phyloP scores from a whole-genome alignment of 2,888 invertebrate species.

The Cryptocephalus primarius region DNA sequence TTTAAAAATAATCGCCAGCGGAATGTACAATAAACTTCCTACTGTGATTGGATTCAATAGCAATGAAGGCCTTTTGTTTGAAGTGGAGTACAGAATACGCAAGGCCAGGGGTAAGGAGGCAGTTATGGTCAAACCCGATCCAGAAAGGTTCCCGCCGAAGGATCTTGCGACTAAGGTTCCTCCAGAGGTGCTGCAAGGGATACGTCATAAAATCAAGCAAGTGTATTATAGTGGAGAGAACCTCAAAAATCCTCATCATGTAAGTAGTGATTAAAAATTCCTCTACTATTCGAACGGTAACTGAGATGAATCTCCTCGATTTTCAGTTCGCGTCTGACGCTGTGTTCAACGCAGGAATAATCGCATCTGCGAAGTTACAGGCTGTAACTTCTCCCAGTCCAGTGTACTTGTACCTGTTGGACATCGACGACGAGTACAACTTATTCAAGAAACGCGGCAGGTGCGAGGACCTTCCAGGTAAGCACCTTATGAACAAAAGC shows the following conservation, averaged over 20 bases:
- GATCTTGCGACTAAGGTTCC: too few relatives aligned
- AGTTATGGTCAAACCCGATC: too few relatives aligned
- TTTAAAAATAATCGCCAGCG: constrained; percentile 1
- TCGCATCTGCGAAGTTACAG: constrained; percentile 3
- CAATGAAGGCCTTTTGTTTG: constrained; percentile 24
- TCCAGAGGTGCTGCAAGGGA: not conserved
- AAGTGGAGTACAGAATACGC: not conserved
- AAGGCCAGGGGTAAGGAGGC: not conserved
- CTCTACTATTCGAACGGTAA: too few relatives aligned
- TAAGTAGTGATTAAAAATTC: constrained; percentile 1
- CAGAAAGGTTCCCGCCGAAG: too few relatives aligned
- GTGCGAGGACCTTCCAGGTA: constrained; percentile 3
- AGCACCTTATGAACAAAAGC: not conserved
- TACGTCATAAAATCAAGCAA: not conserved
- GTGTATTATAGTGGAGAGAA: constrained; percentile 3
- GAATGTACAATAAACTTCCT: constrained; percentile 27
- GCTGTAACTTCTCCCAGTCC: constrained; percentile 4
- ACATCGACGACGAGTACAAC: constrained; percentile 7
- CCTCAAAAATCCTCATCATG: constrained; percentile 2
- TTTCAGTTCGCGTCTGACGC: constrained; percentile 5
- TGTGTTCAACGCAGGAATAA: constrained; percentile 4
- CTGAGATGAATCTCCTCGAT: not conserved
- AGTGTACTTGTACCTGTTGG: constrained; percentile 8
- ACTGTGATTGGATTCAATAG: constrained; percentile 28
- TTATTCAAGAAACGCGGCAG: constrained; percentile 2